phyloP scores from a whole-genome alignment of 2,113 vertebrate genomes.

The Notothenia rossii region DNA sequence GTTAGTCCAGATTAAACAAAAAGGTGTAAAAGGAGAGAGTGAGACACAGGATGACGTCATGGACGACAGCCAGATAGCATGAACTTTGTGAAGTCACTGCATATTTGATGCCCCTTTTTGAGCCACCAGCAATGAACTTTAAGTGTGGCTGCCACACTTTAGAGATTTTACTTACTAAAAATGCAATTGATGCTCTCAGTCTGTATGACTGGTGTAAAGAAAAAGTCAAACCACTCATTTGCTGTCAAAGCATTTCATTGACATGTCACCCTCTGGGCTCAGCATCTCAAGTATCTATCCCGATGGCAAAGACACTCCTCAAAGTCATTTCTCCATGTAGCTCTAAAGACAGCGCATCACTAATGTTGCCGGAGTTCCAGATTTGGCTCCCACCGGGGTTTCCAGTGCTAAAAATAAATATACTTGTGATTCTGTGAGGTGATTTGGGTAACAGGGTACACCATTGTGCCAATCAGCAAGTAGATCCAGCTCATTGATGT shows the following conservation, averaged over 20 bases:
- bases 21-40: constrained; percentile 13
- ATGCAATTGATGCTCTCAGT: constrained; percentile 18
- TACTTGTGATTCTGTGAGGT: neutral
- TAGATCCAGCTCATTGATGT: constrained; percentile 46
- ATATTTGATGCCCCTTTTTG: constrained; percentile 26
- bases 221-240: constrained; percentile 38
- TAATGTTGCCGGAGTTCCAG: neutral
- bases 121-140: constrained; percentile 20
- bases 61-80: neutral
- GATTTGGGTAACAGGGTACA: constrained; percentile 19
- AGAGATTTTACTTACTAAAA: constrained; percentile 9
- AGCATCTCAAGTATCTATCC: constrained; percentile 20
- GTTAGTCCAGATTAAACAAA: constrained; percentile 5
- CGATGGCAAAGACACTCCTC: constrained; percentile 14
- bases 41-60: constrained; percentile 4
- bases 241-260: constrained; percentile 41
- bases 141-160: constrained; percentile 11
- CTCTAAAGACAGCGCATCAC: neutral
- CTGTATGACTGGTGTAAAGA: neutral
- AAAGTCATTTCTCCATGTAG: constrained; percentile 23
- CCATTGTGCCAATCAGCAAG: constrained; percentile 28
- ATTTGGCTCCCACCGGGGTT: constrained; percentile 8
- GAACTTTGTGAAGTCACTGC: constrained; percentile 15
- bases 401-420: constrained; percentile 7
- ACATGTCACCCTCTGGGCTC: constrained; percentile 38